phyloP scores from a whole-genome alignment of 2,113 vertebrate species.

The Turdus rufiventris region DNA sequence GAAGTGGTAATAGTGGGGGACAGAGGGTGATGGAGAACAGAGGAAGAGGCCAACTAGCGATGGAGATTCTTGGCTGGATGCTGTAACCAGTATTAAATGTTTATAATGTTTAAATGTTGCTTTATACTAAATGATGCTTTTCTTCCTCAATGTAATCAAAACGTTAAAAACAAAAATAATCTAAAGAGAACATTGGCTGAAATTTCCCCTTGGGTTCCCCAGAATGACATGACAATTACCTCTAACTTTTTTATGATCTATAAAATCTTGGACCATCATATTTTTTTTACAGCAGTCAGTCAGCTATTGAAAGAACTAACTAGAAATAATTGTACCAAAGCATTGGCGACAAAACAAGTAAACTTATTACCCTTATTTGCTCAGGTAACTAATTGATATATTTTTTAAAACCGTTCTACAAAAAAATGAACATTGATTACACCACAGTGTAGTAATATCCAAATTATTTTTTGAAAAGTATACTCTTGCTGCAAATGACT shows the following conservation, averaged over 20 bases:
- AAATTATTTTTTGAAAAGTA: constrained; percentile 41
- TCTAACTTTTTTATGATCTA: constrained; percentile 44
- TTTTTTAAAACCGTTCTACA: constrained; percentile 47
- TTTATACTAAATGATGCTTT: constrained; percentile 60
- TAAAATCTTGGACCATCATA: constrained; percentile 42
- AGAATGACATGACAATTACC: constrained; percentile 25
- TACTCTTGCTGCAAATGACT: constrained; percentile 17
- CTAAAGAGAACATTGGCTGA: neutral
- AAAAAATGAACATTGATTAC: constrained; percentile 1
- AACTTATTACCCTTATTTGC: constrained; percentile 57
- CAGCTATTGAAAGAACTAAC: constrained; percentile 44
- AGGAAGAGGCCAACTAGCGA: neutral
- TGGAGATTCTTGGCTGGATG: constrained; percentile 23
- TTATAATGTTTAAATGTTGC: constrained; percentile 55
- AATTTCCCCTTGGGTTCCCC: neutral
- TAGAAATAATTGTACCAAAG: constrained; percentile 62
- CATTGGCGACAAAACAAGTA: neutral
- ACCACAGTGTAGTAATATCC: neutral
- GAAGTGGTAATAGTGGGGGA: neutral
- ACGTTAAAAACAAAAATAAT: neutral
- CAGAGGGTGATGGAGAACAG: neutral
- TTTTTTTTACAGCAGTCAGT: constrained; percentile 60
- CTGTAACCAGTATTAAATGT: constrained; percentile 64
- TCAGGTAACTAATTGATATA: constrained; percentile 63
- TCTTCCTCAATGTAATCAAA: constrained; percentile 23